Base-by-base conservation (phyloP, 2,113 vertebrate genomes). In the Mirza zaza region DNA sequence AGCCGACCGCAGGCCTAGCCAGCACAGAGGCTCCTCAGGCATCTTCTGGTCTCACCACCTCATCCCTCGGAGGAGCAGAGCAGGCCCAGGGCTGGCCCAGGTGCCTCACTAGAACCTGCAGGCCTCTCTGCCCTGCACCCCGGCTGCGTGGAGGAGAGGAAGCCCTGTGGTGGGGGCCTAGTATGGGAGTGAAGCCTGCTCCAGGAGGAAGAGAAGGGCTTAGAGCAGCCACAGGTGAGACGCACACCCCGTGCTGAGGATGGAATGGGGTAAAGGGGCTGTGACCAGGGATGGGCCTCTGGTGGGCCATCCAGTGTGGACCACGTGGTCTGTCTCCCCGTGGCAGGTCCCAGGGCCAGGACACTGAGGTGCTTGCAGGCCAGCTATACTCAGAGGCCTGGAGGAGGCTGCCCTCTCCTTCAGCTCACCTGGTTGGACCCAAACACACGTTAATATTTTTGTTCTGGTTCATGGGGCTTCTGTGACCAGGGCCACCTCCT, bases 301-400 rank as follows among this genome's bases (percentile, higher is more conserved):
- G 45, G 18, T 55, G 0, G 8, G 59, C 20, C 27, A 23, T 39
- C 84, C 42, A 10, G 5, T 2, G 2, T 59, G 91, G 21, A 15
- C 55, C 11, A 6, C 2, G 13, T 4, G 42, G 25, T 61, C 68
- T 17, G 32, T 45, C 14, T 95, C 50, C 34, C 50, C 1, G 0
- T 4, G n/a, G 27, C 25, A 13, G 17, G 13, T 34, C 17, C 11
- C 52, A 57, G 21, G n/a, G 20, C 7, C 7, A 17, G 29, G 48
- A 32, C 45, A n/a, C 36, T 18, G 27, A 34, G 45, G 18, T 23
- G 11, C 8, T 11, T 68, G 11, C 4, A 75, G 45, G 29, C 4
- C 5, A 10, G 42, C 3, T 0, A 0, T 18, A 6, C 21, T 25
- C 0, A 2, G 59, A 80, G 67, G 6, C 23, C n/a, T 55, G 15